These are phyloP conservation scores for Adelges cooleyi DNA, from an alignment of 1,140 invertebrate genomes.

Conservation along the genomic window DNA sequence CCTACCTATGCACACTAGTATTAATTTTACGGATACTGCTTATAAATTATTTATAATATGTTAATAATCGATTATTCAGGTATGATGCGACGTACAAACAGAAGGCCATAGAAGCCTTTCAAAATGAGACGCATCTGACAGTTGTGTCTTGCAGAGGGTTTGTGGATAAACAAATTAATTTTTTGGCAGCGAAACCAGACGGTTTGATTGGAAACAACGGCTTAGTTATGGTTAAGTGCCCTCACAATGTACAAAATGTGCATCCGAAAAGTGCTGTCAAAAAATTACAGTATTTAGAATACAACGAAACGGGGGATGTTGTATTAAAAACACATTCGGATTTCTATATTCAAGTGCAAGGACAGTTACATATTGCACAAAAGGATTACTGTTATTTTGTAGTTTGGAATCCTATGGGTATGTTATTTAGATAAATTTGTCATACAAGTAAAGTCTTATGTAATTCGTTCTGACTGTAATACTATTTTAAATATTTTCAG, in stretches of 20 bases:
- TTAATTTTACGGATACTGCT: too few species aligned
- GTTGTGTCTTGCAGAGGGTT: background rate
- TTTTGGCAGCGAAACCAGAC: background rate
- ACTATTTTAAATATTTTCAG: background rate
- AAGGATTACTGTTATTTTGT: background rate
- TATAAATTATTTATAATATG: too few species aligned
- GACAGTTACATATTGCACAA: background rate
- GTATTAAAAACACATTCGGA: background rate
- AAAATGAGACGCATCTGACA: too few species aligned
- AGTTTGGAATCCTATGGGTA: background rate
- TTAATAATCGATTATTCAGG: too few species aligned
- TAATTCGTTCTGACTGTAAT: too few species aligned
- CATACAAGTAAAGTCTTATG: too few species aligned
- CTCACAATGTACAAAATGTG: background rate
- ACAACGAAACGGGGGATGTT: background rate
- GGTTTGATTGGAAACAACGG: background rate
- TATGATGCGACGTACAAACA: too few species aligned
- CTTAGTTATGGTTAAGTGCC: background rate
- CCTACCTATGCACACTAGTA: too few species aligned
- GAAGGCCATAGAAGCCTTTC: too few species aligned
- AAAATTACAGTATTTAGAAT: background rate
- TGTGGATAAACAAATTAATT: background rate
- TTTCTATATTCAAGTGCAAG: background rate
- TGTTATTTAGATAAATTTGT: too few species aligned
- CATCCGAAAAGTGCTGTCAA: background rate